A percentile compares a stretch with the other conserved stretches of the same genome.
Conservation (phyloP, 2,113 vertebrate species). For the Chloropsis hardwickii region DNA sequence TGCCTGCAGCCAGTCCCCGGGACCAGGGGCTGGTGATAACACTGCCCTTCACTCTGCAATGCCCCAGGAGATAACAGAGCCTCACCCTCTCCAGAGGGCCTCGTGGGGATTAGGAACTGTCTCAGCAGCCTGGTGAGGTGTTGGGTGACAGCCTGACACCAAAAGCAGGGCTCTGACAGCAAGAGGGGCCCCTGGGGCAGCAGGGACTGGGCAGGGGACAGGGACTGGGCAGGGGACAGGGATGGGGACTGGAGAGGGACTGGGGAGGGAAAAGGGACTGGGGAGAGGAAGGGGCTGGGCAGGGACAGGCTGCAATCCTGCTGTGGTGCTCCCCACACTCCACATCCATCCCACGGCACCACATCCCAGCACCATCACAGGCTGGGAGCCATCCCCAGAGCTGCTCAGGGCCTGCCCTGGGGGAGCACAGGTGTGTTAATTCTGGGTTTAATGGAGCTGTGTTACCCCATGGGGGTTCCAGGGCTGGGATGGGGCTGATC, state of each 20-base stretch:
- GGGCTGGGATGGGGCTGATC: not conserved
- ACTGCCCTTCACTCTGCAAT: not conserved
- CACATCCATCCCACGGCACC: not conserved
- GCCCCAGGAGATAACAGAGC: not conserved
- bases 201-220: not conserved
- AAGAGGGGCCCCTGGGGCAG: not conserved
- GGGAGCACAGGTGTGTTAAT: not conserved
- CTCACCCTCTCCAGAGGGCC: not conserved
- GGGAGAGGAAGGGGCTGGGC: not conserved
- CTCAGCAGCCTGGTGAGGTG: not conserved
- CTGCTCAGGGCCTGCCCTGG: not conserved
- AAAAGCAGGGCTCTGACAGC: not conserved
- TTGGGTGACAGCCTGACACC: not conserved
- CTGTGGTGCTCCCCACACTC: not conserved
- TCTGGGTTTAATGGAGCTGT: not conserved
- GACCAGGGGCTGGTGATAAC: not conserved
- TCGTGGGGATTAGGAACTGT: not conserved
- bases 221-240: not conserved
- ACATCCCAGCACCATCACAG: rapidly evolving
- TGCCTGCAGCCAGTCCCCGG: not conserved
- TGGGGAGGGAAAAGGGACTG: not conserved
- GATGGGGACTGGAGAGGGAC: too few species aligned
- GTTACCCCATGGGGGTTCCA: rapidly evolving
- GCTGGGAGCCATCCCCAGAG: not conserved
- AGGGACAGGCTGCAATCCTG: not conserved